Evolutionary conservation across 2,797 vertebrate genomes (phyloP).

Genomic region (Smutsia temminckii): DNA sequence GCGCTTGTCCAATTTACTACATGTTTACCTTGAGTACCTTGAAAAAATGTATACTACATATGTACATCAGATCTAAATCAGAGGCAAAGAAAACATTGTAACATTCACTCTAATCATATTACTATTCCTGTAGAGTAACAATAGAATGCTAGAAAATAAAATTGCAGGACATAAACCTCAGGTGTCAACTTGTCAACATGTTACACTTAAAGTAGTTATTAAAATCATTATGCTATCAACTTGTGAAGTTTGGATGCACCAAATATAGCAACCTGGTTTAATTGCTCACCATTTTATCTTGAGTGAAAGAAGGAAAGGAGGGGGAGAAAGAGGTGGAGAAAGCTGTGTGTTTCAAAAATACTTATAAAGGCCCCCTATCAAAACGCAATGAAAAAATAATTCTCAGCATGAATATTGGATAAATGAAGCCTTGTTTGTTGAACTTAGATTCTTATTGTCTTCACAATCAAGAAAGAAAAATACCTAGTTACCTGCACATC

Average conservation of each 20-base stretch:
- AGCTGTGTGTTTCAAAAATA: constrained; percentile 59
- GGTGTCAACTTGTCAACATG: constrained; percentile 84
- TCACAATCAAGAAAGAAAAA: constrained; percentile 23
- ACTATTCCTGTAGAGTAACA: constrained; percentile 79
- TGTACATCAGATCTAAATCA: constrained; percentile 33
- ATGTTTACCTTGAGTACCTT: constrained; percentile 43
- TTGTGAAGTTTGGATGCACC: constrained; percentile 80
- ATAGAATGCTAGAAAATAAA: constrained; percentile 82
- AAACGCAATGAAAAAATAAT: constrained; percentile 55
- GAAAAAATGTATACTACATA: neutral
- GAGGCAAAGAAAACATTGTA: constrained; percentile 67
- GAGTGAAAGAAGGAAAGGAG: constrained; percentile 75
- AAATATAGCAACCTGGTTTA: constrained; percentile 84
- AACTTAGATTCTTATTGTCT: constrained; percentile 47
- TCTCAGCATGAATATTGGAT: constrained; percentile 45
- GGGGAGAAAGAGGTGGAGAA: neutral
- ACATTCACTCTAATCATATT: constrained; percentile 75
- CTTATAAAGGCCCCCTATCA: constrained; percentile 28
- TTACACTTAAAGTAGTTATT: constrained; percentile 85
- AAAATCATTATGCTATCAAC: constrained; percentile 86
- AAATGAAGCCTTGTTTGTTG: constrained; percentile 66
- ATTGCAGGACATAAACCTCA: constrained; percentile 82
- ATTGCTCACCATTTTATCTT: constrained; percentile 81
- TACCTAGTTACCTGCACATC: neutral
- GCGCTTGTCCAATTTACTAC: neutral